These are phyloP conservation scores for Trogon surrucura DNA, from an alignment of 2,113 vertebrate species.

Conservation along the genomic window DNA sequence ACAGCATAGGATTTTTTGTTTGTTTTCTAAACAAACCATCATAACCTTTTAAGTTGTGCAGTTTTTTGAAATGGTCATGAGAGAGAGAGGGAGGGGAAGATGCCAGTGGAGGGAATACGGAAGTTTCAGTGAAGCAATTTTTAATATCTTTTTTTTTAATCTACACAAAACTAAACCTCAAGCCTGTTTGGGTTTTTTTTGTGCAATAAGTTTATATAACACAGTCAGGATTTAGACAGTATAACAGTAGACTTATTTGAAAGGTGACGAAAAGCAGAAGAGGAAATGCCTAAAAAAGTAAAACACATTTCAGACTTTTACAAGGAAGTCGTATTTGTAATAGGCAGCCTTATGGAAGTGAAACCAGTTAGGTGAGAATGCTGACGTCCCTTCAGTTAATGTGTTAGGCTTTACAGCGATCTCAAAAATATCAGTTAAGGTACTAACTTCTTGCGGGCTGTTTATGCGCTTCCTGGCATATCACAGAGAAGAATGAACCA, in stretches of 20 bases:
- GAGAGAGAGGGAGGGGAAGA: background rate
- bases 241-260: background rate
- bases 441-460: slow-evolving; percentile 73
- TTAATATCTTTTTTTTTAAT: background rate
- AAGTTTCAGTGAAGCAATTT: background rate
- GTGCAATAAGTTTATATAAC: background rate
- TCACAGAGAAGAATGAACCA: slow-evolving; percentile 33
- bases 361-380: slow-evolving; percentile 12
- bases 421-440: background rate
- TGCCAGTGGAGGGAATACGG: background rate
- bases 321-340: background rate
- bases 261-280: background rate
- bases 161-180: background rate
- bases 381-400: background rate
- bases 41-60: background rate
- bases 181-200: background rate
- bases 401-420: background rate
- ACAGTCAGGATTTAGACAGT: background rate
- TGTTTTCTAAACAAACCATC: background rate
- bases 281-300: background rate
- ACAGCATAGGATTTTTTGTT: background rate
- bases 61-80: background rate
- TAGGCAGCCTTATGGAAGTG: background rate
- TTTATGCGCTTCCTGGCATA: slow-evolving; percentile 58
- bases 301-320: background rate